A percentile compares a stretch with the other conserved stretches of the same genome.
Evolutionary conservation across 2,888 invertebrate species (phyloP).

Genomic region (Polydrusus pterygomalis): DNA sequence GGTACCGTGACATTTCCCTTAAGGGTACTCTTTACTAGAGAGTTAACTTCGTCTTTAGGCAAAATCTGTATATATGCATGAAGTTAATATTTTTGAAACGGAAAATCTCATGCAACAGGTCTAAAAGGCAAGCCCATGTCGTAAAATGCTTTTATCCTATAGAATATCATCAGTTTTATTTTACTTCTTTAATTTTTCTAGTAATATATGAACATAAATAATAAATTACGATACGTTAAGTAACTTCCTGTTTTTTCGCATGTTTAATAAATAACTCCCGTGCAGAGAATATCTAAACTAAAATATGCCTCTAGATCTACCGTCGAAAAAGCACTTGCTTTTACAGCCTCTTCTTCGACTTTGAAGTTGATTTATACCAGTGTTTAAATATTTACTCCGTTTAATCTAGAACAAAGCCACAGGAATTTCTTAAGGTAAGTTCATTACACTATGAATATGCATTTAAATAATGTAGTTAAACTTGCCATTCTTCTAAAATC

Average conservation of each 20-base stretch:
- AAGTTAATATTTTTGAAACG: too few species aligned
- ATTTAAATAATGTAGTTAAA: not conserved
- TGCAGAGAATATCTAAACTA: slow-evolving; percentile 1
- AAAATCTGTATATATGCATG: too few species aligned
- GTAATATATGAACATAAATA: not conserved
- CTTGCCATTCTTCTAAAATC: too few species aligned
- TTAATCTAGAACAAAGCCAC: slow-evolving; percentile 19
- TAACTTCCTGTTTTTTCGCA: slow-evolving; percentile 3
- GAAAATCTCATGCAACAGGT: too few species aligned
- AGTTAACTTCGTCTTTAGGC: too few species aligned
- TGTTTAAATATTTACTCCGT: slow-evolving; percentile 18
- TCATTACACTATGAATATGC: slow-evolving; percentile 6
- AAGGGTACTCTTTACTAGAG: too few species aligned
- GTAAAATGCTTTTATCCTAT: too few species aligned
- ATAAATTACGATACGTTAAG: not conserved
- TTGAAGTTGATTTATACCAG: slow-evolving; percentile 23
- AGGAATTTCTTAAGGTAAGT: slow-evolving; percentile 24
- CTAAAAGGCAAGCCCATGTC: too few species aligned
- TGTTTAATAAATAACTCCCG: slow-evolving; percentile 4
- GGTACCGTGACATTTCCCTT: too few species aligned
- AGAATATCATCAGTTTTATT: too few species aligned
- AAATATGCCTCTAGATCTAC: slow-evolving; percentile 14
- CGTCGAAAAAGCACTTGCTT: not conserved
- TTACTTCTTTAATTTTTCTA: not conserved
- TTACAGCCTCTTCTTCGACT: slow-evolving; percentile 13